Evolutionary conservation across 2,113 vertebrate genomes (phyloP), one percentile per base, ranked within the genome.

Genomic region (Hippolais icterina): DNA sequence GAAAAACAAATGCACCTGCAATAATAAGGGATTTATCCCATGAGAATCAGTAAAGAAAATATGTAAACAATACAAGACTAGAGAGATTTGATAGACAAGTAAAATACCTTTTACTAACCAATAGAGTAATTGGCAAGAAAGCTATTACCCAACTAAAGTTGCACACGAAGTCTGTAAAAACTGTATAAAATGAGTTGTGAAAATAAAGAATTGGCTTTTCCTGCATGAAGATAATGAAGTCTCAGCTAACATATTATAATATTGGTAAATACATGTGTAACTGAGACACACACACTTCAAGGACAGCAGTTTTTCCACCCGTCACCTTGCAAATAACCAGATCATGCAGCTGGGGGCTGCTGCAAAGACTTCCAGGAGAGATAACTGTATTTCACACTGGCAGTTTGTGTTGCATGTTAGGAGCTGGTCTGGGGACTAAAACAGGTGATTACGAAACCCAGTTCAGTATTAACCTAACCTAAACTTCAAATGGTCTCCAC

Each of bases 241-340:
- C 10, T 23, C 2, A 3, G n/a, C 57, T 37, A 25, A 37, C n/a
- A 37, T 37, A 37, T 17, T 37, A 24, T 23, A 60, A 7, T 60
- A 60, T 60, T 37, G 35, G 39, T 53, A 78, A 87, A 84, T 60
- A n/a, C 10, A 1, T 0, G 0, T 6, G 8, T 39, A 39, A 6
- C 20, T 44, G 25, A 53, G 18, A 29, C 18, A 22, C 8, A 5
- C 27, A 15, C 17, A 12, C 39, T 68, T 71, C 53, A n/a, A 65
- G 33, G 41, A 49, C 24, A 25, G 27, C 59, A 46, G 41, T 39
- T 92, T 59, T 69, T 23, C 44, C 5, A 23, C 52, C 23, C 71
- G 39, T 33, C 9, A 15, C 39, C 39, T 75, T 54, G 35, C 27
- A 83, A 47, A 39, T 49, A 86, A 25, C 3, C 24, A 60, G 27